These are phyloP conservation scores for Heloderma charlesbogerti DNA, from an alignment of 2,113 vertebrate genomes.

Conservation along the genomic window DNA sequence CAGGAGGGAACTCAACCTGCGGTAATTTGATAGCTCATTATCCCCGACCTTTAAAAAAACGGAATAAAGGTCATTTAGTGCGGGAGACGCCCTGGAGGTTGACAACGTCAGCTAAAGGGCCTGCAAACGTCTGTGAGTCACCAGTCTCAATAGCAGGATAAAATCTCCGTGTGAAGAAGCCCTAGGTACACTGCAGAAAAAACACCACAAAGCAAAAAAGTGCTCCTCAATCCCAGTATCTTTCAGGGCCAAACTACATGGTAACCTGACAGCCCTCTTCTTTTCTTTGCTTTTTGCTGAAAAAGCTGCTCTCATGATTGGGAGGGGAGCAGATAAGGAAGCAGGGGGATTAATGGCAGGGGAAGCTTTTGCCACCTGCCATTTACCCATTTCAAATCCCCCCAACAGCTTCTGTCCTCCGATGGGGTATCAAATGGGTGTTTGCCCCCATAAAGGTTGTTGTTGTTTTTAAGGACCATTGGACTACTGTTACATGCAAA, in stretches of 20 bases:
- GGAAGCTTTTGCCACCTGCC: neutral
- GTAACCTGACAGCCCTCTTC: too few species aligned
- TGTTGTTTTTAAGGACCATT: neutral
- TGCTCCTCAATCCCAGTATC: neutral
- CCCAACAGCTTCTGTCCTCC: neutral
- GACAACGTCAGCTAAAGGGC: too few species aligned
- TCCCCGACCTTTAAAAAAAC: too few species aligned
- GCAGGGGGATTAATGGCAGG: too few species aligned
- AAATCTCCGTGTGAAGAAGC: too few species aligned
- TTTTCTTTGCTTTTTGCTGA: neutral
- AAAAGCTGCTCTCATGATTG: neutral
- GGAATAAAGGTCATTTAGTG: too few species aligned
- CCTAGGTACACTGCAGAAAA: neutral
- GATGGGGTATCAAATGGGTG: too few species aligned
- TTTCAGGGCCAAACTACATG: neutral
- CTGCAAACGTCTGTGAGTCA: too few species aligned
- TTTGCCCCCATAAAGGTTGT: neutral
- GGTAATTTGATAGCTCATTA: too few species aligned
- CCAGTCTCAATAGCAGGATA: too few species aligned
- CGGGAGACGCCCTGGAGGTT: too few species aligned
- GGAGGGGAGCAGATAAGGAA: neutral
- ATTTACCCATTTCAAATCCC: neutral
- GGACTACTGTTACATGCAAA: neutral
- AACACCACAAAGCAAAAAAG: neutral
- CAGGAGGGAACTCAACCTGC: too few species aligned